Evolutionary conservation across 1,140 invertebrate genomes (phyloP).

Genomic region (Bombus cullumanus): DNA sequence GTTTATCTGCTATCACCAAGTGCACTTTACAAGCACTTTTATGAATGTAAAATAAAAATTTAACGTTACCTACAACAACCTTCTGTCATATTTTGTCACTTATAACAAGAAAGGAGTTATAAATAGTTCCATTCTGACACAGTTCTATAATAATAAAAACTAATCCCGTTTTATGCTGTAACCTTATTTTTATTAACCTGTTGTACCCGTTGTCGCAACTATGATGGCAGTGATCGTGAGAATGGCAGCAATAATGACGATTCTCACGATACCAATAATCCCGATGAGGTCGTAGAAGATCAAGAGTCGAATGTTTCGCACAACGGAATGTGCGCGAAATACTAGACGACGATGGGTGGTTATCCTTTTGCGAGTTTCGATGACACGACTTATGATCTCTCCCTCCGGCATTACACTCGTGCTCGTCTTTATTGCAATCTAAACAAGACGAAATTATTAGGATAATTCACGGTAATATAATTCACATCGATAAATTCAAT

Average conservation of each 20-base stretch:
- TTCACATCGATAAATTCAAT: not conserved
- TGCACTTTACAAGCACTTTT: too few species aligned
- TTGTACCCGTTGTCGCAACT: constrained; percentile 29
- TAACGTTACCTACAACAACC: too few species aligned
- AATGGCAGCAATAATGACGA: constrained; percentile 22
- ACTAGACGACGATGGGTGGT: not conserved
- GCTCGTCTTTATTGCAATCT: constrained; percentile 15
- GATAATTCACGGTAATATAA: not conserved
- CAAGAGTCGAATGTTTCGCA: constrained; percentile 21
- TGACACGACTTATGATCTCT: not conserved
- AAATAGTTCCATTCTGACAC: too few species aligned
- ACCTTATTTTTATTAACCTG: constrained; percentile 7
- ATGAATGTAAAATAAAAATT: too few species aligned
- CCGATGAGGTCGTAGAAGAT: constrained; percentile 28
- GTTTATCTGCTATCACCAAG: too few species aligned
- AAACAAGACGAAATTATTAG: constrained; percentile 23
- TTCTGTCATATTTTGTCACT: too few species aligned
- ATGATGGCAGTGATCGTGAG: constrained; percentile 36
- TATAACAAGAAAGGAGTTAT: too few species aligned
- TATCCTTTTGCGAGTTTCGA: constrained; percentile 26
- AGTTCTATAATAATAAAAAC: too few species aligned
- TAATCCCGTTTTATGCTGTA: not conserved
- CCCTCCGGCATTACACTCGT: not conserved
- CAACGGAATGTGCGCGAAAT: constrained; percentile 7
- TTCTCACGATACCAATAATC: constrained; percentile 11